Conservation (phyloP, 2,888 invertebrate species). For the Dicroscelio sp. region DNA sequence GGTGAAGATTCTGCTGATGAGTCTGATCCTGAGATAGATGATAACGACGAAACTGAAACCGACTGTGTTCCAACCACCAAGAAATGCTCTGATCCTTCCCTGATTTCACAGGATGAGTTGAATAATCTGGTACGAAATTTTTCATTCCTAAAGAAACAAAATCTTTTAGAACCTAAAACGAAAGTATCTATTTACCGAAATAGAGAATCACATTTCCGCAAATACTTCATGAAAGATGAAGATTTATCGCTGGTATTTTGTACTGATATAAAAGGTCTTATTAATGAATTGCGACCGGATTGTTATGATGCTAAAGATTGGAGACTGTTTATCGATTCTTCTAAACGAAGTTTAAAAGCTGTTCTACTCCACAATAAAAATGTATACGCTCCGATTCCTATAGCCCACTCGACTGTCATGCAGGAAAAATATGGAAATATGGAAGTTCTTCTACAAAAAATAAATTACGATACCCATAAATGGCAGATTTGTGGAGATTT, state of each 20-base stretch:
- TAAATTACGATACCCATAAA: conserved; percentile 38
- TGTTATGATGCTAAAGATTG: conserved; percentile 80
- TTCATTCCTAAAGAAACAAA: conserved; percentile 74
- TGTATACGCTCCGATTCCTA: conserved; percentile 52
- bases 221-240: conserved; percentile 65
- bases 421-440: conserved; percentile 83
- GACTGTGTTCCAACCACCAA: background rate
- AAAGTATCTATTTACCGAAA: conserved; percentile 53
- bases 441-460: background rate
- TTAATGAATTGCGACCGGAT: conserved; percentile 46
- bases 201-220: conserved; percentile 45
- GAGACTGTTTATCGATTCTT: conserved; percentile 63
- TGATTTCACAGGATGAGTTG: background rate
- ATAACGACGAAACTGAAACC: no score
- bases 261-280: conserved; percentile 54
- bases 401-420: conserved; percentile 84
- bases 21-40: background rate
- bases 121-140: conserved; percentile 45
- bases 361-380: conserved; percentile 86
- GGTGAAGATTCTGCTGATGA: conserved; percentile 3
- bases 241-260: conserved; percentile 64
- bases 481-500: conserved; percentile 80
- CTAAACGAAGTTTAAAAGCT: conserved; percentile 68
- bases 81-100: background rate
- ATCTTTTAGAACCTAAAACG: conserved; percentile 57